These are phyloP conservation scores for Rhagium mordax DNA, from an alignment of 2,888 invertebrate genomes.

Conservation along the genomic window DNA sequence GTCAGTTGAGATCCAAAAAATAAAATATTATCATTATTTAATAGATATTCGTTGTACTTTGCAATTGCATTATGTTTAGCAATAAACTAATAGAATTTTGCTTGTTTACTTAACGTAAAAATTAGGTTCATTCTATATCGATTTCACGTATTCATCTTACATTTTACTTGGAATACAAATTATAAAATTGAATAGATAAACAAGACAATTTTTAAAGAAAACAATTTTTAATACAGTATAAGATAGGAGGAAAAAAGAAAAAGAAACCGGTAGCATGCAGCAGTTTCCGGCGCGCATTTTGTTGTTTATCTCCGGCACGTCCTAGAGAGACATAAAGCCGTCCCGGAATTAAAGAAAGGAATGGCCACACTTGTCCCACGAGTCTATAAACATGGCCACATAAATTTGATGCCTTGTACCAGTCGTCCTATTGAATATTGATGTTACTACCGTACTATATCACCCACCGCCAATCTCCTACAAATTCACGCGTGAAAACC, in stretches of 20 bases:
- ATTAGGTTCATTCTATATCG: too few relatives aligned
- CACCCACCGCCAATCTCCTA: slow-evolving; percentile 56
- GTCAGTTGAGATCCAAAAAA: too few relatives aligned
- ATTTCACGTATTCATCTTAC: neutral
- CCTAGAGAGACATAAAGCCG: slow-evolving; percentile 69
- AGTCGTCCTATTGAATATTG: slow-evolving; percentile 68
- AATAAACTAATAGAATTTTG: too few relatives aligned
- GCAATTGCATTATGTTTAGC: too few relatives aligned
- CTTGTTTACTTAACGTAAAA: too few relatives aligned
- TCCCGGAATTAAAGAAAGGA: slow-evolving; percentile 70
- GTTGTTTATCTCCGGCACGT: slow-evolving; percentile 67
- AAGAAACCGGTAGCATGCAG: slow-evolving; percentile 26
- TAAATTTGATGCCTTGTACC: slow-evolving; percentile 70
- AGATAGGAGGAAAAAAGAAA: neutral
- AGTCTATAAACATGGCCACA: slow-evolving; percentile 71
- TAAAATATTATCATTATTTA: too few relatives aligned
- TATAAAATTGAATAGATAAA: neutral
- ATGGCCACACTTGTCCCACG: slow-evolving; percentile 70
- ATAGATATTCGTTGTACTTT: too few relatives aligned
- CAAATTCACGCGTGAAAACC: slow-evolving; percentile 45
- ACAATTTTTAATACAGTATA: slow-evolving; percentile 3
- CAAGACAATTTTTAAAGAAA: slow-evolving; percentile 10
- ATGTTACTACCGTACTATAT: slow-evolving; percentile 68
- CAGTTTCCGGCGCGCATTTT: slow-evolving; percentile 52
- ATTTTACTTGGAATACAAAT: neutral